Conservation (phyloP, 2,797 vertebrate genomes). For the Megalops cyprinoides region DNA sequence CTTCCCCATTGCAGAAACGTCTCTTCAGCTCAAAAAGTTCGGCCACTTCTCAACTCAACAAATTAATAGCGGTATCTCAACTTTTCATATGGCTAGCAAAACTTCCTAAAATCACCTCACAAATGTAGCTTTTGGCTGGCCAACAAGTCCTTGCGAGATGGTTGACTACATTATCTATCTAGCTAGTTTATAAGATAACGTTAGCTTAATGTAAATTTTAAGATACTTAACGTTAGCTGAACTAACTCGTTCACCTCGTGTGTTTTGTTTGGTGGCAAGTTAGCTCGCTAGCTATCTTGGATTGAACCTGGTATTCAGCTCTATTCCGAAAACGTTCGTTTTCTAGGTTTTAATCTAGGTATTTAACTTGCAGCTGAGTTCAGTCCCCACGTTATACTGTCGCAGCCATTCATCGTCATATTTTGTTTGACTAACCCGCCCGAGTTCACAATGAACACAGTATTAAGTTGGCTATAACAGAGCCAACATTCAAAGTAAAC, state of each 20-base stretch:
- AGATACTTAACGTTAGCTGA: no score
- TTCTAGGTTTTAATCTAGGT: no score
- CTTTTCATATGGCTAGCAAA: neutral
- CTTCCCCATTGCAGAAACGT: conserved; percentile 63
- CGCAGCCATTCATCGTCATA: conserved; percentile 13
- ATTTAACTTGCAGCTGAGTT: neutral
- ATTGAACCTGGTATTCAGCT: neutral
- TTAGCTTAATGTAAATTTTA: no score
- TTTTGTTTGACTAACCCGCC: conserved; percentile 12
- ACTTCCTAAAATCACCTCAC: neutral
- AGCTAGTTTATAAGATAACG: no score
- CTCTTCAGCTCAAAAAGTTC: neutral
- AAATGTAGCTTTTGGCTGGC: neutral
- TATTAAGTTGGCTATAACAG: neutral
- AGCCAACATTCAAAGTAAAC: no score
- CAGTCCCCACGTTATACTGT: neutral
- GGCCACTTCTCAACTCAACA: neutral
- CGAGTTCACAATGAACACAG: neutral
- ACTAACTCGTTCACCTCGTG: no score
- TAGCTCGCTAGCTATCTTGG: neutral
- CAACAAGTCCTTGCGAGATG: no score
- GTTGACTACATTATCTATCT: neutral
- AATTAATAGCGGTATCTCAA: neutral
- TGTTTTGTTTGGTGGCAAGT: no score
- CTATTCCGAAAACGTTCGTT: neutral